phyloP scores from a whole-genome alignment of 92 coral and sea anemone genomes.

The Parazoanthus atlanticus region DNA sequence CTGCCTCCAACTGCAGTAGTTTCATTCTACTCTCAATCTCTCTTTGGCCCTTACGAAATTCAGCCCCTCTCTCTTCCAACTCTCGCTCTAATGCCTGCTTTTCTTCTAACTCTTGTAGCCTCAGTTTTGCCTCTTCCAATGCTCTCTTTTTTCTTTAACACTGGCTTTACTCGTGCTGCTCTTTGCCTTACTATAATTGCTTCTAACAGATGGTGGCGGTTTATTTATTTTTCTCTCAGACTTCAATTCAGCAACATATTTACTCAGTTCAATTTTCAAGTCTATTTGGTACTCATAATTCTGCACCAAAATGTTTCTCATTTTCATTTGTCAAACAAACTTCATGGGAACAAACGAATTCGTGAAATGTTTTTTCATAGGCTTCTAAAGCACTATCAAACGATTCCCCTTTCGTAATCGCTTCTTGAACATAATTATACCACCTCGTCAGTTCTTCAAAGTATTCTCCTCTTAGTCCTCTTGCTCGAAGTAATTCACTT shows the following conservation, averaged over 20 bases:
- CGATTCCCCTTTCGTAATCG: too few relatives aligned
- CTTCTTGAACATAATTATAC: background rate
- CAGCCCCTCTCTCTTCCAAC: background rate
- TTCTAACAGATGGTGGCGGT: background rate
- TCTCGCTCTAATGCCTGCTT: slow-evolving; percentile 16
- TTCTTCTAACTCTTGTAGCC: slow-evolving; percentile 11
- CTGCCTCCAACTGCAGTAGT: slow-evolving; percentile 14
- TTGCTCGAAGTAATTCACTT: background rate
- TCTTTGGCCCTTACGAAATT: slow-evolving; percentile 7
- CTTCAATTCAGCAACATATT: background rate
- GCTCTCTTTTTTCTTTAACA: background rate
- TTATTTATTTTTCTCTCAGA: background rate
- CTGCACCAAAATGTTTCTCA: background rate
- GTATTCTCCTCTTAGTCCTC: background rate
- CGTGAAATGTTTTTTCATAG: background rate
- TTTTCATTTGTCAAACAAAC: background rate
- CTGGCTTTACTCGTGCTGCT: background rate
- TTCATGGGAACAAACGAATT: background rate
- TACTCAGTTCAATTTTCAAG: slow-evolving; percentile 8
- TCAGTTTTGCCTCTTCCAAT: slow-evolving; percentile 3
- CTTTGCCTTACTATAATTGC: background rate
- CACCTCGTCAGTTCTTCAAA: background rate
- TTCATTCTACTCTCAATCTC: slow-evolving; percentile 25
- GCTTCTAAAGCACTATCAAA: too few relatives aligned
- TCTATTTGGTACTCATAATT: slow-evolving; percentile 6